Evolutionary conservation across 2,888 invertebrate genomes (phyloP).

Genomic region (Drosophila nr. medialis): DNA sequence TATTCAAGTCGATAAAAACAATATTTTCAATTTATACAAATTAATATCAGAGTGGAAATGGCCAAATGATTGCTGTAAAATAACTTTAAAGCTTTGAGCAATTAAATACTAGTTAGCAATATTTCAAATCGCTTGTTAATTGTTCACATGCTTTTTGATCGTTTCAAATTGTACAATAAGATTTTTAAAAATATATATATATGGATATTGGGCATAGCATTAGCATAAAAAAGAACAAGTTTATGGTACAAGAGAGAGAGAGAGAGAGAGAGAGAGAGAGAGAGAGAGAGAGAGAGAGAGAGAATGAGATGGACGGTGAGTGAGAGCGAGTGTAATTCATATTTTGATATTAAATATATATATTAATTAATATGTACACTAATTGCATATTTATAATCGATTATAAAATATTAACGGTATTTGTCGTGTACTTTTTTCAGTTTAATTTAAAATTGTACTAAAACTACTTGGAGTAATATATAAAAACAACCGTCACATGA

Average conservation of each 20-base stretch:
- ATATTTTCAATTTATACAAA: background rate
- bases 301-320: background rate
- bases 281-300: background rate
- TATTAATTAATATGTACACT: background rate
- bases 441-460: conserved; percentile 30
- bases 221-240: background rate
- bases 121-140: background rate
- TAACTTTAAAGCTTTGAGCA: background rate
- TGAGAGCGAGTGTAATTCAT: background rate
- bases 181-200: background rate
- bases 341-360: background rate
- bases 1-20: background rate
- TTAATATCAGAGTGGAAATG: background rate
- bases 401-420: background rate
- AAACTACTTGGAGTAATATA: conserved; percentile 18
- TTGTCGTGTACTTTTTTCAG: conserved; percentile 11
- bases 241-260: background rate
- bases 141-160: background rate
- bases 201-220: background rate
- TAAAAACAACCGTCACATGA: conserved; percentile 13
- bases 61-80: background rate
- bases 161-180: background rate
- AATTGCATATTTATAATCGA: background rate
- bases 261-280: background rate
- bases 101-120: background rate